Percentiles rank a stretch among this genome's conserved stretches.
These are phyloP conservation scores for Poeciliopsis prolifica DNA, from an alignment of 2,113 vertebrate species.

Conservation along the genomic window DNA sequence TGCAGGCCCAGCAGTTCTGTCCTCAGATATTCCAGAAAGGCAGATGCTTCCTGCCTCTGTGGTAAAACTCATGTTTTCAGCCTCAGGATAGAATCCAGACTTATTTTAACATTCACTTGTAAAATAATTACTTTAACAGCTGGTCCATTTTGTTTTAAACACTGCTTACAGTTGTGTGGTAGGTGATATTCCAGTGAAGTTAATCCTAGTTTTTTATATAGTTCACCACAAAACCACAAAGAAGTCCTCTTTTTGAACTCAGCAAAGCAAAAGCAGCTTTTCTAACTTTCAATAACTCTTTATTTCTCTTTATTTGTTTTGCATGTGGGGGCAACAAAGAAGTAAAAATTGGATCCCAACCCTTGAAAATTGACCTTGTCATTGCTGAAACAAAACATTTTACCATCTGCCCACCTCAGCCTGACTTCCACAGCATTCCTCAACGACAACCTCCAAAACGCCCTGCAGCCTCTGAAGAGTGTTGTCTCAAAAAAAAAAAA, in stretches of 20 bases:
- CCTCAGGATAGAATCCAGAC: conserved; percentile 23
- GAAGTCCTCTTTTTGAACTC: conserved; percentile 6
- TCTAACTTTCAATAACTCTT: conserved; percentile 28
- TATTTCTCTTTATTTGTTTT: conserved; percentile 43
- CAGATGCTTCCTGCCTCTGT: conserved; percentile 41
- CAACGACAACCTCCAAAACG: conserved; percentile 28
- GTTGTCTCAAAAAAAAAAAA: conserved; percentile 40
- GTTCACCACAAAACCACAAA: conserved; percentile 39
- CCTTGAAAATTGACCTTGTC: conserved; percentile 23
- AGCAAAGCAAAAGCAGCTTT: conserved; percentile 15
- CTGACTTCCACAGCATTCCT: conserved; percentile 48
- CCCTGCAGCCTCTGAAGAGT: conserved; percentile 51
- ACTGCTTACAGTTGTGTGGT: conserved; percentile 34
- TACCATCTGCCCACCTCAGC: conserved; percentile 44
- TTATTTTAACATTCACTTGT: conserved; percentile 28
- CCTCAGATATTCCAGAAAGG: conserved; percentile 5
- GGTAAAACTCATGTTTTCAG: conserved; percentile 34
- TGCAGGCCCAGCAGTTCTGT: conserved; percentile 6
- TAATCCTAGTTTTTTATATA: conserved; percentile 48
- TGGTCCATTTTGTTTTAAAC: conserved; percentile 29
- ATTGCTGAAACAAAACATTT: conserved; percentile 41
- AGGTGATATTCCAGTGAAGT: conserved; percentile 41
- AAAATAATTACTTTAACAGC: conserved; percentile 52
- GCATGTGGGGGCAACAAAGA: conserved; percentile 27
- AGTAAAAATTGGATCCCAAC: conserved; percentile 35